These are phyloP conservation scores for Mythimna pallens DNA, from an alignment of 2,888 invertebrate genomes.

Conservation along the genomic window DNA sequence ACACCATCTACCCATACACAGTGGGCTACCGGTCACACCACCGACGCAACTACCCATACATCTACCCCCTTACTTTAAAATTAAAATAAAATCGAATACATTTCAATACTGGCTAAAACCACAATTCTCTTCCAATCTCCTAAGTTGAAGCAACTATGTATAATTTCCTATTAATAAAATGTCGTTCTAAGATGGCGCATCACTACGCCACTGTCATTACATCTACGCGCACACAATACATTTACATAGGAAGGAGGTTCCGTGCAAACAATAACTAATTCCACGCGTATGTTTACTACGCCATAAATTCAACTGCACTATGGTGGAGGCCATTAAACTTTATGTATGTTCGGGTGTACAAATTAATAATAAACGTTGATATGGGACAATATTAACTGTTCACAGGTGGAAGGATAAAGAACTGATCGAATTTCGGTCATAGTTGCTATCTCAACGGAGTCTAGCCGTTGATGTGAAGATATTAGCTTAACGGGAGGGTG, in stretches of 20 bases:
- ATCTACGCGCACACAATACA: conserved; percentile 28
- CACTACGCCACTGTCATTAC: conserved; percentile 4
- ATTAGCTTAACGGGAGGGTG: too few species aligned
- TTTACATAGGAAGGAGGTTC: conserved; percentile 37
- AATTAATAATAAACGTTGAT: conserved; percentile 48
- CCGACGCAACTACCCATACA: too few species aligned
- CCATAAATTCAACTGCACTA: conserved; percentile 49
- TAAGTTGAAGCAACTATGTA: neutral
- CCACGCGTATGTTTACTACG: conserved; percentile 37
- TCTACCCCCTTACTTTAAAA: neutral
- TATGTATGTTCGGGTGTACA: conserved; percentile 41
- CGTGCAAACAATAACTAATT: conserved; percentile 40
- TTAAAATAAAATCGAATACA: neutral
- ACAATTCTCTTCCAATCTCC: accelerated
- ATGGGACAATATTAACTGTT: conserved; percentile 16
- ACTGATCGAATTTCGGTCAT: neutral
- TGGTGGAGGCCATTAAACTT: conserved; percentile 36
- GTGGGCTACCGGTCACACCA: too few species aligned
- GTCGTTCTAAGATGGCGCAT: conserved; percentile 2
- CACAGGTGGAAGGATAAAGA: neutral
- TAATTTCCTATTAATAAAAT: neutral
- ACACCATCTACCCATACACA: too few species aligned
- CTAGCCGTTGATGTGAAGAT: neutral
- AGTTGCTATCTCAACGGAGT: neutral
- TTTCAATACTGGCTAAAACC: neutral